Base-by-base conservation (phyloP, 2,113 vertebrate genomes). In the Tonatia bakeri region DNA sequence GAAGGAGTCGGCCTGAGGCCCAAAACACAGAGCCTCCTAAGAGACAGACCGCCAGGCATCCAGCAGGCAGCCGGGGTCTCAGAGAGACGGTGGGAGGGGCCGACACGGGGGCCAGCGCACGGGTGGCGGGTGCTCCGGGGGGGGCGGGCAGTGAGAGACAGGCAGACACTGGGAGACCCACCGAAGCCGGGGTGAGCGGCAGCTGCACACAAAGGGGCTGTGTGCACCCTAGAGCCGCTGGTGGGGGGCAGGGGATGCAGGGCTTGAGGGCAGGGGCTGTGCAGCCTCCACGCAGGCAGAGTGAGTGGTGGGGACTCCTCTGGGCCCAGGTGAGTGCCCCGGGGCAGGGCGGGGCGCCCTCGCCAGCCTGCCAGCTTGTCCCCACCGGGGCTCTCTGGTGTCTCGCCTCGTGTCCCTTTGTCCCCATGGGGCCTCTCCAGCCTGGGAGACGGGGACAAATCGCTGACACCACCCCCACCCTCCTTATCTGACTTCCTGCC, bases 61-160 rank as follows among this genome's bases (percentile, higher is more conserved):
- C 40, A 50, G 19, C 7, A 0, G 36, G 14, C n/a, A 22, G 61
- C 22, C 82, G 19, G 73, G 67, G 17, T 80, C 33, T 0, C 0
- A 1, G 56, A 77, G 92, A 87, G 92, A 52, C 19, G 85, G 81
- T 11, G 7, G 64, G 54, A 50, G 40, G 50, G 43, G 40, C 17
- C 5, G 45, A 13, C 3, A 6, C 0, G 0, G 1, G 36, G 81
- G 90, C 47, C 67, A 36, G 77, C 0, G 2, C 1, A 1, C 28
- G 31, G 5, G 3, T 93, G 95, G n/a, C 0, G 6, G 19, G 47
- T 72, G 54, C 43, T 9, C 67, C 4, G 54, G 69, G 76, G 67
- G 5, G 9, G 40, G 67, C 15, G 15, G 50, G 45, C 52, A n/a
- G 67, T 1, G 69, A 50, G 70, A 65, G 93, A 67, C 86, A 82